Evolutionary conservation across 2,888 invertebrate species (phyloP), one percentile per base, ranked within the genome.

Genomic region (Watsonalla cultraria): DNA sequence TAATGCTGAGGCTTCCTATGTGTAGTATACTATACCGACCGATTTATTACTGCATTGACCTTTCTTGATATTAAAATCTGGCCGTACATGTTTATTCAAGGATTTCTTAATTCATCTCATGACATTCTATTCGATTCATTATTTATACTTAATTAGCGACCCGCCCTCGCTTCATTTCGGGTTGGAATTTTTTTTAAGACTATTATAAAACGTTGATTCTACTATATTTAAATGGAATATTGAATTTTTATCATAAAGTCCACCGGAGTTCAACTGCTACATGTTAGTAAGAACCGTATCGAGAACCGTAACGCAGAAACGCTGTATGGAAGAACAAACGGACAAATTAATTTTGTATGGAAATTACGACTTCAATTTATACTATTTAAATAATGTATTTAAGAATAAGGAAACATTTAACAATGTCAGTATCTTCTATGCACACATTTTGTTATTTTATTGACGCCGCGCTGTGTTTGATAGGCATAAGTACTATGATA

Each of bases 1-100:
- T 65, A 68, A 64, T 66, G 56, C 54, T 62, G 62, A 65, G 59
- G 60, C 65, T 59, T 58, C 59, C 61, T 59, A 61, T 45, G 54
- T 63, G 55, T 66, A 60, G 42, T 42, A 11, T 42, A 42, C 11
- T 8, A 42, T 5, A 42, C 8, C 42, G 11, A 5, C 42, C 42
- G 11, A 42, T 42, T 24, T 42, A 42, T 42, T 11, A 42, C 11
- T 8, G 11, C 42, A 42, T 42, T 42, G 42, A 42, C 42, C 42
- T 42, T 42, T 42, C 11, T 42, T 11, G 42, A 11, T 42, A 11
- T 42, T 42, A 11, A 42, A 42, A 42, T 42, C 8, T 11, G 42
- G 11, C 37, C 37, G 5, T 11, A 42, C 24, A 42, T 42, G 42
- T 42, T 5, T 42, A 11, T 9, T 42, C 42, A 42, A 42, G 42